Base-by-base conservation (phyloP, 1,140 invertebrate species). In the Asbolus verrucosus region DNA sequence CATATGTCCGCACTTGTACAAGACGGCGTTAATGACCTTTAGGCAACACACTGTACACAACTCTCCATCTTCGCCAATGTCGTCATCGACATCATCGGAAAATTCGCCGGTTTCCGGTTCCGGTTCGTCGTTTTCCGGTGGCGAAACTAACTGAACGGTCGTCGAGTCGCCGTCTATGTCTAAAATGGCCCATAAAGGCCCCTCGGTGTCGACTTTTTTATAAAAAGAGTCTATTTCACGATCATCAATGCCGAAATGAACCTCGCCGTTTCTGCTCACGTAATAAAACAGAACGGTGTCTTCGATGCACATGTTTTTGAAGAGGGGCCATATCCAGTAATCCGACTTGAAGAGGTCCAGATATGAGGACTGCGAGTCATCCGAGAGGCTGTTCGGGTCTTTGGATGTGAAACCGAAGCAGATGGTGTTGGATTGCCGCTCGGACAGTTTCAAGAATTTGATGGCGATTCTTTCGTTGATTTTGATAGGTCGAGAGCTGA, bases 1-100 rank as follows among this genome's bases (percentile, higher is more conserved):
- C 46, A 54, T 54, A 27, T 54, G 46, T 27, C 46, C 46, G 11
- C 46, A 54, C 46, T 54, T 54, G 11, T 54, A 54, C 46, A 54
- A 11, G 2, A 54, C 46, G 9, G 46, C n/a, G 11, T 54, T 54
- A 21, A 54, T 54, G 2, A 11, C 46, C 9, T 54, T 54, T 5
- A 11, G 46, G 11, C 46, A 54, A 11, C 46, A 54, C 9, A 54
- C 46, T 3, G 19, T 54, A 8, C 46, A 54, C 19, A 54, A 13
- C 46, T 54, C 19, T 6, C 27, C 46, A 19, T 24, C 46, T 27
- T 54, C 27, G 21, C 24, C 18, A 14, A n/a, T n/a, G n/a, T 54
- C 46, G 19, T 24, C 46, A 54, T 54, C 27, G 21, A 54, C 18
- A 14, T 11, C 24, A 3, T 54, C 46, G 19, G 15, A 19, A 4